phyloP scores from a whole-genome alignment of 2,888 invertebrate genomes.

The Patella caerulea region DNA sequence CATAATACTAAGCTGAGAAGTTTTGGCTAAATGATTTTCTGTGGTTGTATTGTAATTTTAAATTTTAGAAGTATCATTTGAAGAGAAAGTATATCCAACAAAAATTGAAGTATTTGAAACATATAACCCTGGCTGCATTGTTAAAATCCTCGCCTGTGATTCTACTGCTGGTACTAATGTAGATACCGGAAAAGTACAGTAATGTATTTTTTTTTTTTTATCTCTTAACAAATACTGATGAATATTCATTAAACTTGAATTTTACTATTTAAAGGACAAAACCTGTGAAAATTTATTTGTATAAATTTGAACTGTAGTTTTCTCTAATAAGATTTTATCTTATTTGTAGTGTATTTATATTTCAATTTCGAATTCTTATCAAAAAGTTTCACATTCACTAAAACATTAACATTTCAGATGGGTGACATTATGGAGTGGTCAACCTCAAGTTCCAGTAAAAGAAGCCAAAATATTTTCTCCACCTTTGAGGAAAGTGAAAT shows the following conservation, averaged over 20 bases:
- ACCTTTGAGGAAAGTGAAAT: conserved; percentile 76
- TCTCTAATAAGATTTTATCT: not conserved
- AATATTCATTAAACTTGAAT: too few species aligned
- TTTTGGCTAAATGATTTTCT: not conserved
- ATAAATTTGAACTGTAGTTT: not conserved
- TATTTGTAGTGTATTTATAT: too few species aligned
- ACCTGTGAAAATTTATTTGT: not conserved
- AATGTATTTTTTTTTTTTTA: conserved; percentile 15
- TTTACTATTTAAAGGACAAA: too few species aligned
- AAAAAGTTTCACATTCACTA: too few species aligned
- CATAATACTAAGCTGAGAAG: too few species aligned
- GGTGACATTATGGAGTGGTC: conserved; percentile 83
- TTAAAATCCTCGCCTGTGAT: conserved; percentile 65
- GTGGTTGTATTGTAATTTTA: conserved; percentile 27
- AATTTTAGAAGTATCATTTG: conserved; percentile 60
- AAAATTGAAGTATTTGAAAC: conserved; percentile 68
- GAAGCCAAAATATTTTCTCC: conserved; percentile 85
- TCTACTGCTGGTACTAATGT: conserved; percentile 51
- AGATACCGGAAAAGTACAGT: conserved; percentile 52
- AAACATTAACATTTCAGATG: conserved; percentile 74
- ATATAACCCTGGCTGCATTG: conserved; percentile 69
- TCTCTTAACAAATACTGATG: too few species aligned
- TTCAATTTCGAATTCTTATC: too few species aligned
- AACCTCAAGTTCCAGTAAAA: conserved; percentile 77
- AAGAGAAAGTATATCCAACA: conserved; percentile 54